Evolutionary conservation across 2,797 vertebrate species (phyloP).

Genomic region (Melopsittacus undulatus): DNA sequence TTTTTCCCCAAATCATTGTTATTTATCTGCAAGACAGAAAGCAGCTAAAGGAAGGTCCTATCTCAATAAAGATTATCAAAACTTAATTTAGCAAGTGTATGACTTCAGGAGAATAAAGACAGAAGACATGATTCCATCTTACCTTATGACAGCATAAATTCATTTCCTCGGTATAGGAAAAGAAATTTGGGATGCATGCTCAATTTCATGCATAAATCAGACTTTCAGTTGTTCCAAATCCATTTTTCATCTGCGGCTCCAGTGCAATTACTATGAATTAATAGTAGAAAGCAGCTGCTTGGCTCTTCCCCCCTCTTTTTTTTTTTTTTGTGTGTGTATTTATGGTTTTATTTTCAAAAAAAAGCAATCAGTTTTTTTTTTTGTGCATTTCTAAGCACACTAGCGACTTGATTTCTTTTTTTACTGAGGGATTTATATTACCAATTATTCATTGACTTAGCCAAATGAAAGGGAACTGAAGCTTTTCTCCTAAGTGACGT

Average conservation of each 20-base stretch:
- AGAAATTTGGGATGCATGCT: not conserved
- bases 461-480: constrained; percentile 34
- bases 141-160: not conserved
- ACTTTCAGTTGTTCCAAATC: not conserved
- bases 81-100: not conserved
- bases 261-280: not conserved
- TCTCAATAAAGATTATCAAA: constrained; percentile 27
- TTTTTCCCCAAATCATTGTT: not conserved
- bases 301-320: not conserved
- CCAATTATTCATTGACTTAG: not conserved
- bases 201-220: not conserved
- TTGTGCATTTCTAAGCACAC: not conserved
- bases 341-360: not conserved
- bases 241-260: not conserved
- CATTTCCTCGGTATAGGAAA: not conserved
- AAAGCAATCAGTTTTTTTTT: not conserved
- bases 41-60: not conserved
- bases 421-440: constrained; percentile 19
- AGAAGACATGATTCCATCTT: not conserved
- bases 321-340: too few relatives aligned
- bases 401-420: not conserved
- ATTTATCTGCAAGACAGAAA: constrained; percentile 40
- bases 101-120: constrained; percentile 21
- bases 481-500: constrained; percentile 13
- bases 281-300: not conserved